Evolutionary conservation across 1,140 invertebrate species (phyloP), one percentile per base, ranked within the genome.

Genomic region (Cydia fagiglandana): DNA sequence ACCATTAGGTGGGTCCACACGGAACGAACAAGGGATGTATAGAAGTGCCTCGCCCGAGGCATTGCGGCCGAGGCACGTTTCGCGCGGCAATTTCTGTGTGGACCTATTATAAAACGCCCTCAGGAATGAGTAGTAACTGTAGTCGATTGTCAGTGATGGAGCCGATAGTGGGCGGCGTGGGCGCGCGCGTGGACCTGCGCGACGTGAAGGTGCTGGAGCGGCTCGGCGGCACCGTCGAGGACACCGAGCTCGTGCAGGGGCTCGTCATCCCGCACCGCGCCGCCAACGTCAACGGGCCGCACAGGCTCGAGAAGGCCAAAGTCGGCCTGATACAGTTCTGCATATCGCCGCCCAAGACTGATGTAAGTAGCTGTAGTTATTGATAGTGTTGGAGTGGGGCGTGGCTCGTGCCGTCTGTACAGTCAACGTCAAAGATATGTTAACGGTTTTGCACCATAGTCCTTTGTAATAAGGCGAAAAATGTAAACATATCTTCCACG

Each of bases 251-350:
- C 20, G 95, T 99, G 75, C 97, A 99, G 76, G 99, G 99, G 30
- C 94, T 99, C 70, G 97, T 99, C 2, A 98, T 99, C 79, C 96
- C 97, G 50, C 97, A 98, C 86, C 97, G 96, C 90, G 95, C 97
- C 13, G 95, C 97, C 24, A 98, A 98, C 86, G 95, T 97, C 56
- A 98, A 98, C 89, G 98, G 98, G 4, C 98, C 98, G 1, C 97
- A 96, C 80, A 96, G 96, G 84, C 94, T 99, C 79, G 99, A 99
- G 89, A 99, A 99, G 91, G 99, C 98, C 2, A 99, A 99, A 93
- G 99, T 99, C 94, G 99, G 98, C 79, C 95, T 99, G 0, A 99
- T 99, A 83, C 99, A 99, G 90, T 99, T 99, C 90, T 99, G 99
- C 91, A 98, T 99, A 91, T 99, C 99, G 61, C 98, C 99, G 76